Conservation (phyloP, 2,113 vertebrate genomes). For the Phalacrocorax pelagicus region DNA sequence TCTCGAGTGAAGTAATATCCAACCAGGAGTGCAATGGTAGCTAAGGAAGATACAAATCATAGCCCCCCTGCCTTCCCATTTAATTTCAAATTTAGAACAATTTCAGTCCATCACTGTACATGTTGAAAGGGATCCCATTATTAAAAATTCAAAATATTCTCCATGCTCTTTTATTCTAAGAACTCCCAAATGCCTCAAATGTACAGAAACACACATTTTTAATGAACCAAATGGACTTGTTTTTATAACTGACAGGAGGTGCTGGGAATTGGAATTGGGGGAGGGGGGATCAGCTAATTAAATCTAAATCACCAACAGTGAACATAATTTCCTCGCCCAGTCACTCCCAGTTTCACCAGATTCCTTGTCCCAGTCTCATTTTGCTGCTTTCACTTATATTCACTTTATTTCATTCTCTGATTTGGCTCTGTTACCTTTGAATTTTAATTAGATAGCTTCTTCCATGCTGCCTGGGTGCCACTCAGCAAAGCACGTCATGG, state of each 20-base stretch:
- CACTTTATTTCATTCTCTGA: neutral
- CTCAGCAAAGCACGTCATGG: neutral
- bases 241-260: conserved; percentile 61
- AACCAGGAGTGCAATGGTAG: neutral
- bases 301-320: conserved; percentile 51
- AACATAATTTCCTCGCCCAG: conserved; percentile 55
- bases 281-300: conserved; percentile 46
- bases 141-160: conserved; percentile 64
- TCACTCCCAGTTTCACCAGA: conserved; percentile 53
- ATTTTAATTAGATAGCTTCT: conserved; percentile 42
- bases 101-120: conserved; percentile 27
- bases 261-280: conserved; percentile 42
- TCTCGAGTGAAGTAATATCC: neutral
- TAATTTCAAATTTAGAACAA: conserved; percentile 39
- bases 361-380: neutral
- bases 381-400: too few relatives aligned
- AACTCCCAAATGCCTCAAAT: conserved; percentile 58
- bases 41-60: neutral
- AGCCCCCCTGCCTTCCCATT: neutral
- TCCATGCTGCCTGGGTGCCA: neutral
- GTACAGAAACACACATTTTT: conserved; percentile 69
- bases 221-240: conserved; percentile 70
- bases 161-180: conserved; percentile 53
- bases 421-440: conserved; percentile 34
- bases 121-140: conserved; percentile 54